Evolutionary conservation across 1,140 invertebrate species (phyloP).

Genomic region (Papilio polyxenes): DNA sequence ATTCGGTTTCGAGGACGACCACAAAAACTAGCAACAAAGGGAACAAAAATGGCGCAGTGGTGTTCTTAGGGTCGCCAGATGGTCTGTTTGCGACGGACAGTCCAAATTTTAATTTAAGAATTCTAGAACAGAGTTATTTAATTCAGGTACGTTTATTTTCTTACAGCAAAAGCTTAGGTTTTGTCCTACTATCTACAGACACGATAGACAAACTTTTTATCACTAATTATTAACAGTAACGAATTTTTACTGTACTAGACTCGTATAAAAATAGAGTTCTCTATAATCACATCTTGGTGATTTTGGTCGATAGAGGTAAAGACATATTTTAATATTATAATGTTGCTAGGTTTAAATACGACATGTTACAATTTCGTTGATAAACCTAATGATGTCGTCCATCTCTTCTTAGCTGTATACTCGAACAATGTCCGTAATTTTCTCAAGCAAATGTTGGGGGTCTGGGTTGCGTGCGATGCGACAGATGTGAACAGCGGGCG

Average conservation of each 20-base stretch:
- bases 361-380: not conserved
- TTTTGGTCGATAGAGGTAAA: not conserved
- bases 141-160: not conserved
- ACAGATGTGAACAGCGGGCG: slow-evolving; percentile 64
- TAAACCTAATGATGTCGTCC: not conserved
- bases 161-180: not conserved
- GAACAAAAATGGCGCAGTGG: slow-evolving; percentile 54
- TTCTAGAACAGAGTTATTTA: not conserved
- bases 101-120: not conserved
- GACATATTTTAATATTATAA: not conserved
- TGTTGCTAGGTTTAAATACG: not conserved
- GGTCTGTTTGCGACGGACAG: slow-evolving; percentile 21
- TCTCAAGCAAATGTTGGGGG: slow-evolving; percentile 2
- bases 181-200: not conserved
- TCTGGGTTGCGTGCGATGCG: slow-evolving; percentile 50
- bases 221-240: too few species aligned
- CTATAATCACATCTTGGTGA: not conserved
- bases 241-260: too few species aligned
- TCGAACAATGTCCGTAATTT: not conserved
- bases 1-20: slow-evolving; percentile 33
- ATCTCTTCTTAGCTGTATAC: not conserved
- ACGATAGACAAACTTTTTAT: not conserved
- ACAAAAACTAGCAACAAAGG: slow-evolving; percentile 61
- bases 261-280: too few species aligned
- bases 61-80: slow-evolving; percentile 29